Evolutionary conservation across 2,888 invertebrate species (phyloP).

Genomic region (Tigriopus californicus): DNA sequence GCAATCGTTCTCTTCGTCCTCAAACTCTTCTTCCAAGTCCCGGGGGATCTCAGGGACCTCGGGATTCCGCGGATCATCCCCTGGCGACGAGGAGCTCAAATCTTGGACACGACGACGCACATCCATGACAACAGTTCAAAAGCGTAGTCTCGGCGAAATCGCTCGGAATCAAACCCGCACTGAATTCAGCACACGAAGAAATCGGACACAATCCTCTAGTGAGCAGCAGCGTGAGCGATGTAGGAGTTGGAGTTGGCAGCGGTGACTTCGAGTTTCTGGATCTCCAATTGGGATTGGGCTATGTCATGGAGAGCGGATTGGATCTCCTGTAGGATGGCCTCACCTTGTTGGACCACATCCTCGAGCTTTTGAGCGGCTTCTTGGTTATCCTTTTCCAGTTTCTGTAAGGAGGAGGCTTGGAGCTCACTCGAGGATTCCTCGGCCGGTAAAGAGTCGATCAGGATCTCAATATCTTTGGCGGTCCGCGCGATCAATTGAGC

Average conservation of each 20-base stretch:
- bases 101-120: too few species aligned
- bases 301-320: slow-evolving; percentile 81
- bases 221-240: too few species aligned
- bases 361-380: slow-evolving; percentile 70
- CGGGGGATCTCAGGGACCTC: too few species aligned
- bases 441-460: slow-evolving; percentile 85
- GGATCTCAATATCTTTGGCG: slow-evolving; percentile 90
- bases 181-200: too few species aligned
- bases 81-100: too few species aligned
- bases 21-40: too few species aligned
- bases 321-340: slow-evolving; percentile 63
- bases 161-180: too few species aligned
- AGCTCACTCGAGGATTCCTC: slow-evolving; percentile 87
- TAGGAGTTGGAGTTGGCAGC: neutral
- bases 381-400: slow-evolving; percentile 75
- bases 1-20: too few species aligned
- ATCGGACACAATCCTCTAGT: too few species aligned
- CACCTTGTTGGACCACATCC: slow-evolving; percentile 66
- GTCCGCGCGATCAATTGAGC: slow-evolving; percentile 84
- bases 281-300: slow-evolving; percentile 71
- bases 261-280: slow-evolving; percentile 25
- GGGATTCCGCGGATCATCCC: too few species aligned
- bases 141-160: too few species aligned
- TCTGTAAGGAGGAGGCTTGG: slow-evolving; percentile 31
- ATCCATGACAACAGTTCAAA: too few species aligned